Base-by-base conservation (phyloP, 2,113 vertebrate species). In the Clinocottus analis region DNA sequence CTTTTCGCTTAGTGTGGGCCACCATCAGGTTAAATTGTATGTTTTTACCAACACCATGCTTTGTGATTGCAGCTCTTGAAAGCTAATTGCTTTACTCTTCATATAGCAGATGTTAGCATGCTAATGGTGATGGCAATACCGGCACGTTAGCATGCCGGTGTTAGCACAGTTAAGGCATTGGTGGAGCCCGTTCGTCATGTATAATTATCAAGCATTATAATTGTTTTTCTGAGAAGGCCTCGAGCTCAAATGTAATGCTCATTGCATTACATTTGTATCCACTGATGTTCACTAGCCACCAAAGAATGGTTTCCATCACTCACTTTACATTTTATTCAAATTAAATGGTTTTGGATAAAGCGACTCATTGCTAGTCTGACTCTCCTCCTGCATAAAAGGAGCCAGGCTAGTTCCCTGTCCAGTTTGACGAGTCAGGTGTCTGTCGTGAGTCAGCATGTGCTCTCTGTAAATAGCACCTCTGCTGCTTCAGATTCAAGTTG, bases 371-470 rank as follows among this genome's bases (percentile, higher is more conserved):
- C 6, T 31, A 0, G 8, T 8, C 1, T 19, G 31, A 47, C 29
- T 35, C 8, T 4, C 4, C 13, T 25, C 4, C 13, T 25, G 1
- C 6, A 0, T 12, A 11, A 1, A 12, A 25, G 13, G 23, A 41
- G 29, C 19, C 67, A 25, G 23, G 9, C 3, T 3, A 14, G 14
- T 23, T 59, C 10, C 11, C 47, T 1, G 3, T 19, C 12, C 19
- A 58, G 27, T 25, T 21, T 56, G 37, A 45, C 17, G 25, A 17
- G 66, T 7, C 59, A 63, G 21, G 16, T 35, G 19, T 17, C 25
- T 8, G 41, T 19, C 25, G 61, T 72, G 72, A 45, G 11, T 47
- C 56, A 66, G 62, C 65, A 47, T 19, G 68, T 23, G 17, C 37
- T 75, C 17, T 49, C 60, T 23, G 23, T 25, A 53, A 8, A 29